Evolutionary conservation across 1,140 invertebrate species (phyloP), one percentile per base, ranked within the genome.

Genomic region (Drosophila auraria): DNA sequence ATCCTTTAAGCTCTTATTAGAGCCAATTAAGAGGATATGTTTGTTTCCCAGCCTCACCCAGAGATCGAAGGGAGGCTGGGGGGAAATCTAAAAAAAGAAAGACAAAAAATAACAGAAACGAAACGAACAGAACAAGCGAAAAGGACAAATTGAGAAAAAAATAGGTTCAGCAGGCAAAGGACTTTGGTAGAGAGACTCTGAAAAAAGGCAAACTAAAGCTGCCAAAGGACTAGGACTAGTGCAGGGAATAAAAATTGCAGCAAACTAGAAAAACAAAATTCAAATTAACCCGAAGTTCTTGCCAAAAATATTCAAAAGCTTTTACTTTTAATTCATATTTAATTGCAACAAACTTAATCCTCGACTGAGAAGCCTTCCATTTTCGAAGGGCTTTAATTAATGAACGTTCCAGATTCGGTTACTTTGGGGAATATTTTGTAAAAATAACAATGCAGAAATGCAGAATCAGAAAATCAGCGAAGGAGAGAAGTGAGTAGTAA

Each of bases 21-120:
- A 76, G 80, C 72, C 80, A 81, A 82, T 82, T 82, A 68, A 82
- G 73, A 79, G 66, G 50, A 78, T 75, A 44, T 59, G 57, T 60
- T 61, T 53, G 40, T 60, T 62, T 25, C 59, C 38, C 49, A 64
- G 66, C 53, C 65, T 30, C 20, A 44, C 54, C 40, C 17, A 27
- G 20, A 38, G 38, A 20, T n/a, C 44, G 3, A 15, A n/a, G 20
- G 33, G 0, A 17, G 25, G 25, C 33, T 12, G 14, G 2, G 14
- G 36, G 38, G 15, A 25, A 60, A n/a, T 54, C 23, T 8, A 23
- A 30, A 38, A 38, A 51, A 11, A 47, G 25, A 61, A 40, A 47
- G 38, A 6, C 8, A 44, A 53, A n/a, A 61, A 60, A 68, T 20
- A 38, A 20, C 6, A 11, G 12, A 38, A 15, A 23, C 12, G 36